Conservation (phyloP, 2,797 vertebrate genomes). For the Sus cebifrons region DNA sequence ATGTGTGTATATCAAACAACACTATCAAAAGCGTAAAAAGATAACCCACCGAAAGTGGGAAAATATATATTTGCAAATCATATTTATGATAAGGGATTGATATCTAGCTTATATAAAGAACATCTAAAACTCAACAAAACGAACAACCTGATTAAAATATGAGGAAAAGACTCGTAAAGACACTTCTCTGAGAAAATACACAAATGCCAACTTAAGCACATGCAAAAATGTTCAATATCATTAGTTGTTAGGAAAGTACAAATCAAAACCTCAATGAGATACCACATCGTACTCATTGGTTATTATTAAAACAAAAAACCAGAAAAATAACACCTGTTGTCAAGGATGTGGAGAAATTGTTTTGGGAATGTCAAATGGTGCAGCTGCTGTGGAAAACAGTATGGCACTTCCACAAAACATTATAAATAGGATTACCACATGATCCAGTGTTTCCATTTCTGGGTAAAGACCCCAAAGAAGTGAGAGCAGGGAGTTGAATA, state of each 20-base stretch:
- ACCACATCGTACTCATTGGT: not conserved
- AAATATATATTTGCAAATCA: conserved; percentile 48
- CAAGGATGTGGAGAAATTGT: not conserved
- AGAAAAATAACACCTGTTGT: not conserved
- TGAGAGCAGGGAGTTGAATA: not conserved
- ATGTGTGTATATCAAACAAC: not conserved
- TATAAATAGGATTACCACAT: not conserved
- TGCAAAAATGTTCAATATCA: not conserved
- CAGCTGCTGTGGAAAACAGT: not conserved
- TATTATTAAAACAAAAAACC: not conserved
- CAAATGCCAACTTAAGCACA: not conserved
- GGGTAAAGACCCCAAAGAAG: not conserved
- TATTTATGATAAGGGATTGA: not conserved
- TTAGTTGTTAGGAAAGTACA: not conserved
- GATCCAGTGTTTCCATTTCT: not conserved
- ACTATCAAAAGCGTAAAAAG: not conserved
- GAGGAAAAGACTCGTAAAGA: not conserved
- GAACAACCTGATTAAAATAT: not conserved
- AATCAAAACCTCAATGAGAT: not conserved
- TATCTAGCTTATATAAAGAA: not conserved
- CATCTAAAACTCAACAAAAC: not conserved
- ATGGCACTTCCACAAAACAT: not conserved
- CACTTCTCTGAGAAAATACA: not conserved
- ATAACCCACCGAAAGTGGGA: not conserved
- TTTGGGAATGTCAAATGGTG: not conserved